Base-by-base conservation (phyloP, 2,113 vertebrate genomes). In the Tachysurus vachellii region DNA sequence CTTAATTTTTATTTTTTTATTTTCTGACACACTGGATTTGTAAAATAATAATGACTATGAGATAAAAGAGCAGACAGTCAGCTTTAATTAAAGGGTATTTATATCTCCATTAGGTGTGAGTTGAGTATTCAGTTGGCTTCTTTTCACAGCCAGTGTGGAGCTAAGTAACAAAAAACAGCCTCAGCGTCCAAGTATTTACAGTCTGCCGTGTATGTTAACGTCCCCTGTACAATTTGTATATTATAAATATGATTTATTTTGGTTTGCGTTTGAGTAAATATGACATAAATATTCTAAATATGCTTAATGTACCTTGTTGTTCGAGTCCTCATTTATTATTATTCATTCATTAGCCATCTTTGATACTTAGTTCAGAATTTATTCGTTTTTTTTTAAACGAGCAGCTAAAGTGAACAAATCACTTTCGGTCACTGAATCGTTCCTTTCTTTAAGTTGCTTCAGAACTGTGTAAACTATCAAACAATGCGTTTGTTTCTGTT, bases 201-300 rank as follows among this genome's bases (percentile, higher is more conserved):
- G 47, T 7, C 81, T 62, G 82, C 73, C n/a, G 28, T 54, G 50
- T 62, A 61, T 93, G 92, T 91, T 93, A 86, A 91, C 92, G 92
- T 91, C 92, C 92, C 93, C 93, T 95, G 95, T 95, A 95, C 91
- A 95, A 95, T 95, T 95, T 95, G 95, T 95, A 95, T 94, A 94
- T 94, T 94, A 95, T 94, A 95, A 95, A 95, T 92, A 94, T 93
- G 94, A 94, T 95, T 95, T 95, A 95, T 95, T 95, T 95, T 95
- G 94, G 94, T 93, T 93, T 94, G 91, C 90, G 90, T 89, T 92
- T 0, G 82, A 90, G 91, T 92, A 89, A 82, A 90, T 59, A 83
- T 71, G 88, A 88, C 80, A 83, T 86, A 82, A 86, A 85, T 90
- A 90, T 87, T 87, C 86, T 88, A 87, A 86, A 83, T 86, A 85